Percentiles rank a stretch among this genome's conserved stretches.
phyloP scores from a whole-genome alignment of 1,140 invertebrate species.

The Heliconius congener region DNA sequence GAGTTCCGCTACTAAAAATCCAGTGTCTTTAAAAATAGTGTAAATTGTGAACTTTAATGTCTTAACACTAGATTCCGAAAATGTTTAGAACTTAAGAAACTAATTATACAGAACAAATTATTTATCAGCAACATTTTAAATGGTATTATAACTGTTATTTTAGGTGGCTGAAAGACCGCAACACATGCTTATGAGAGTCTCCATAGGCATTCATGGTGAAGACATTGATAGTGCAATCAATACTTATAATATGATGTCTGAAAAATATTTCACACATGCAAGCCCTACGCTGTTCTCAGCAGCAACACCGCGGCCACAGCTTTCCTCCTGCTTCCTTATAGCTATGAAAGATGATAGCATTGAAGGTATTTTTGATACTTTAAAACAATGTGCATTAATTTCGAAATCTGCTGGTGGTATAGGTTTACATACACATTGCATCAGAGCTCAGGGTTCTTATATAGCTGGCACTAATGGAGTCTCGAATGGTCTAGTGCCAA shows the following conservation, averaged over 20 bases:
- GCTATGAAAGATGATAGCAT: slow-evolving; percentile 98
- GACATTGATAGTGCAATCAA: slow-evolving; percentile 97
- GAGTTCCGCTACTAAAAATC: too few species aligned
- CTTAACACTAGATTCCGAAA: too few species aligned
- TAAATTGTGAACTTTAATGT: too few species aligned
- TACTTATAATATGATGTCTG: slow-evolving; percentile 98
- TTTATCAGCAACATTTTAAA: too few species aligned
- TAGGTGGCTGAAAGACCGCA: slow-evolving; percentile 96
- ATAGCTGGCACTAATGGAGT: slow-evolving; percentile 97
- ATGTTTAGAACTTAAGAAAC: too few species aligned
- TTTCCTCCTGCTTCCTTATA: slow-evolving; percentile 97
- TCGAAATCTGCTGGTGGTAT: slow-evolving; percentile 99
- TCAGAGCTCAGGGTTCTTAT: slow-evolving; percentile 94
- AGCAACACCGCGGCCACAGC: slow-evolving; percentile 94
- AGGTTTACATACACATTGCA: slow-evolving; percentile 98
- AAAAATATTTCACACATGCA: slow-evolving; percentile 98
- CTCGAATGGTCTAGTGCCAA: slow-evolving; percentile 98
- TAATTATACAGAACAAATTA: too few species aligned
- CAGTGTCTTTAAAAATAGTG: too few species aligned
- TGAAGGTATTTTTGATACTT: slow-evolving; percentile 98
- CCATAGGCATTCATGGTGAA: slow-evolving; percentile 97
- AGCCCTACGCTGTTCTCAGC: slow-evolving; percentile 98
- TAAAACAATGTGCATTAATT: slow-evolving; percentile 97
- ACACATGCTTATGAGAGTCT: slow-evolving; percentile 99
- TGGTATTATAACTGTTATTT: slow-evolving; percentile 10